Conservation (phyloP, 2,113 vertebrate genomes). For the Varanus komodoensis region DNA sequence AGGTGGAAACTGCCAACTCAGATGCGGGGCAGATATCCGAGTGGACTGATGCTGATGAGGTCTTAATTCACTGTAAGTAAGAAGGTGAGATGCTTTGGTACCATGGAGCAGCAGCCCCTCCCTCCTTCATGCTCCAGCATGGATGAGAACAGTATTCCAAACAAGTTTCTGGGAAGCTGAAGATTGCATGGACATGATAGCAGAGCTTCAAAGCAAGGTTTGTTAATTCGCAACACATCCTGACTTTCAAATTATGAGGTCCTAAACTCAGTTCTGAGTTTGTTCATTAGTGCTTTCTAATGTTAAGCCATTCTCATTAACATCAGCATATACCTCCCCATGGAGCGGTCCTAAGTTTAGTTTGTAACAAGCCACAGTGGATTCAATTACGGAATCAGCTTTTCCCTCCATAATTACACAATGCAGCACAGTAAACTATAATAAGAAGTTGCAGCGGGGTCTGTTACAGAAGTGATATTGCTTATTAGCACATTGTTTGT, state of each 20-base stretch:
- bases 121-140: background rate
- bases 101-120: background rate
- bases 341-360: background rate
- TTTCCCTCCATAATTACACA: background rate
- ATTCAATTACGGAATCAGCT: background rate
- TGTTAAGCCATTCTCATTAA: background rate
- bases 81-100: background rate
- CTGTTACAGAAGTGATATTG: background rate
- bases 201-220: too few relatives aligned
- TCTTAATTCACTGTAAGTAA: background rate
- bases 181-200: background rate
- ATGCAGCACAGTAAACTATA: background rate
- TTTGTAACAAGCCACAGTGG: background rate
- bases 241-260: background rate
- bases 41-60: background rate
- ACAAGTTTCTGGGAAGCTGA: background rate
- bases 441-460: background rate
- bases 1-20: background rate
- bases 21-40: background rate
- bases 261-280: background rate
- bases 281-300: background rate
- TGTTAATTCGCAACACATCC: background rate
- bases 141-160: background rate
- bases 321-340: background rate
- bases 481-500: background rate